Conservation (phyloP, 2,888 invertebrate species). For the Calephelis perditalis region DNA sequence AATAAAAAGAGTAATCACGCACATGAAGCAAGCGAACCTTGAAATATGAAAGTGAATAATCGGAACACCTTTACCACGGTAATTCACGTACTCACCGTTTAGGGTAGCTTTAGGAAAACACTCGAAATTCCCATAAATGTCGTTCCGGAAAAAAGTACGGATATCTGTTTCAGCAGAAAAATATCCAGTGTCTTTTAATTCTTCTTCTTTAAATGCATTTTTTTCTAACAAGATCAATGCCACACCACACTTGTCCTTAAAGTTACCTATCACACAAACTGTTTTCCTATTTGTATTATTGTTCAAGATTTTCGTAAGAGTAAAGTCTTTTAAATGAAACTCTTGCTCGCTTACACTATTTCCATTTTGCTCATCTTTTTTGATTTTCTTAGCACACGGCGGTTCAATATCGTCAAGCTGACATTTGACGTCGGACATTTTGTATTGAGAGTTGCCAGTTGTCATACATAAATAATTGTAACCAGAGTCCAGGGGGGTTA, state of each 20-base stretch:
- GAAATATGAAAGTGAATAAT: conserved; percentile 40
- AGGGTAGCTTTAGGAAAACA: conserved; percentile 80
- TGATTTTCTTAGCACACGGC: conserved; percentile 60
- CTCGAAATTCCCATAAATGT: conserved; percentile 90
- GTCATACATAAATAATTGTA: conserved; percentile 3
- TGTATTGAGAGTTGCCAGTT: conserved; percentile 46
- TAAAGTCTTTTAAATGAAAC: conserved; percentile 81
- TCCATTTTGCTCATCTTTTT: conserved; percentile 57
- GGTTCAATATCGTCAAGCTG: conserved; percentile 49
- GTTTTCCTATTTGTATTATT: conserved; percentile 86
- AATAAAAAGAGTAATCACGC: conserved; percentile 16
- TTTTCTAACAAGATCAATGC: conserved; percentile 90
- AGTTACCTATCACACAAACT: conserved; percentile 83
- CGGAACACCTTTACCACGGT: not conserved
- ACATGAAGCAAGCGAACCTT: conserved; percentile 26
- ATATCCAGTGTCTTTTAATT: conserved; percentile 74
- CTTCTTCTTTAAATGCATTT: conserved; percentile 84
- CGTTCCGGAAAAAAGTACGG: conserved; percentile 85
- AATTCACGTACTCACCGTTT: conserved; percentile 76
- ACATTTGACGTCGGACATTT: conserved; percentile 65
- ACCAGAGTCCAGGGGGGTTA: too few relatives aligned
- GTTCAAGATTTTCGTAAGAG: conserved; percentile 81
- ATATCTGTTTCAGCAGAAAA: conserved; percentile 80
- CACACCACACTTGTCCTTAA: conserved; percentile 78
- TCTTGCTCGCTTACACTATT: conserved; percentile 48